A percentile compares a stretch with the other conserved stretches of the same genome.
Conservation (phyloP, 1,140 invertebrate genomes). For the Steinernema khuongi region DNA sequence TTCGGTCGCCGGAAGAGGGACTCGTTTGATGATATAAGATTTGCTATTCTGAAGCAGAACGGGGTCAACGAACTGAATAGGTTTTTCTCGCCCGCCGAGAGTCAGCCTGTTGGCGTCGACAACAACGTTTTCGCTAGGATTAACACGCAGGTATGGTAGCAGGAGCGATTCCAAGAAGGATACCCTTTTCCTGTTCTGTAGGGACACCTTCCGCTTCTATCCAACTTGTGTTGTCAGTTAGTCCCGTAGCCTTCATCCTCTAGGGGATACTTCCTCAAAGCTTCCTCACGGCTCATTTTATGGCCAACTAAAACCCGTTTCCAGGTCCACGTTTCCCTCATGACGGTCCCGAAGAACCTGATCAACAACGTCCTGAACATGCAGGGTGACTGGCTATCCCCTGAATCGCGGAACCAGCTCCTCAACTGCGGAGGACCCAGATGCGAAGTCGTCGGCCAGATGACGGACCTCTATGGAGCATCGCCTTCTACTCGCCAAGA, state of each 20-base stretch:
- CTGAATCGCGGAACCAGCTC: constrained; percentile 3
- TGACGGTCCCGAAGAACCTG: background rate
- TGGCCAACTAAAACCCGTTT: background rate
- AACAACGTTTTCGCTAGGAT: constrained; percentile 18
- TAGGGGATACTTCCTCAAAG: no score
- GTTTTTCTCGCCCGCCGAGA: constrained; percentile 13
- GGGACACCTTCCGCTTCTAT: no score
- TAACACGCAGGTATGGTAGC: constrained; percentile 5
- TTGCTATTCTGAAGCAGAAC: constrained; percentile 7
- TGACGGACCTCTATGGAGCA: background rate
- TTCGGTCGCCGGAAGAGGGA: constrained; percentile 13
- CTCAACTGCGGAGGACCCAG: background rate
- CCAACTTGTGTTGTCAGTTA: no score
- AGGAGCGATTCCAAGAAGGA: no score
- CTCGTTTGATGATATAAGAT: background rate
- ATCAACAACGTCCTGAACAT: background rate
- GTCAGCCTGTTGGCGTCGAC: constrained; percentile 8
- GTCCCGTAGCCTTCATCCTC: no score
- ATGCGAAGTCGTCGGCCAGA: constrained; percentile 21
- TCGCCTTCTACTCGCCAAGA: constrained; percentile 18
- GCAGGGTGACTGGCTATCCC: background rate
- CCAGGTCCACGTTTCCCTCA: constrained; percentile 1
- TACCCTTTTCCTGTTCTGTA: no score
- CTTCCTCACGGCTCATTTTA: no score
- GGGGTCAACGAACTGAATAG: constrained; percentile 13